A percentile compares a stretch with the other conserved stretches of the same genome.
Evolutionary conservation across 2,113 vertebrate genomes (phyloP).

Genomic region (Gymnogyps californianus): DNA sequence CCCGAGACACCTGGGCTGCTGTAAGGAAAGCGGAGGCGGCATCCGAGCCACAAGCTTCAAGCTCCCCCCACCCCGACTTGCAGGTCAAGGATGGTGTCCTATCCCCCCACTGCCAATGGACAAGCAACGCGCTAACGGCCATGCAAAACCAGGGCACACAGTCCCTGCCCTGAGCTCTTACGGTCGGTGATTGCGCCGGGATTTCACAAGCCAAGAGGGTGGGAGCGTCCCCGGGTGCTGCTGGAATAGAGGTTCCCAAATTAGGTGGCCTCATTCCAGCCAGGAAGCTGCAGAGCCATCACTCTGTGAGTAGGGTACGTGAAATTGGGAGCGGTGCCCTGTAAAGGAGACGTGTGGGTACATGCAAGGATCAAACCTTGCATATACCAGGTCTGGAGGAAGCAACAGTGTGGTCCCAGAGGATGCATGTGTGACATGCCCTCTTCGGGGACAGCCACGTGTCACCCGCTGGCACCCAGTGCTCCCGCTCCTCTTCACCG

Average conservation of each 20-base stretch:
- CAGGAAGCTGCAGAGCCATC: not conserved
- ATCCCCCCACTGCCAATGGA: not conserved
- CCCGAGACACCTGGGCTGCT: rapidly evolving
- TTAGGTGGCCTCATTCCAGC: not conserved
- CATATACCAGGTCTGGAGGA: not conserved
- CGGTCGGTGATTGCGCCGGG: rapidly evolving
- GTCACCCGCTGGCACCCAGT: not conserved
- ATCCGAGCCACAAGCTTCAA: not conserved
- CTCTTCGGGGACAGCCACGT: not conserved
- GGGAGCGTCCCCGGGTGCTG: not conserved
- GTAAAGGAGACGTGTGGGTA: not conserved
- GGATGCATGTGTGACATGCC: not conserved
- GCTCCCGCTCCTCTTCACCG: not conserved
- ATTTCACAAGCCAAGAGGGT: not conserved
- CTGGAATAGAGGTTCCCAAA: not conserved
- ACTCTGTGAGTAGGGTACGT: rapidly evolving
- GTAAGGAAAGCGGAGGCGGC: rapidly evolving
- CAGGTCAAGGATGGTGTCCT: not conserved
- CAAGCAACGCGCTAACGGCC: rapidly evolving
- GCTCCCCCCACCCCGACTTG: rapidly evolving
- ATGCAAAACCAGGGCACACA: not conserved
- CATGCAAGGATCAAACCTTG: not conserved
- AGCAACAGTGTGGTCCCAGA: not conserved
- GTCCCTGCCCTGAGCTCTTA: not conserved
- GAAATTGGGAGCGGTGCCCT: not conserved